Percentiles rank a stretch among this genome's conserved stretches.
phyloP scores from a whole-genome alignment of 2,888 invertebrate genomes.

The Blera fallax region DNA sequence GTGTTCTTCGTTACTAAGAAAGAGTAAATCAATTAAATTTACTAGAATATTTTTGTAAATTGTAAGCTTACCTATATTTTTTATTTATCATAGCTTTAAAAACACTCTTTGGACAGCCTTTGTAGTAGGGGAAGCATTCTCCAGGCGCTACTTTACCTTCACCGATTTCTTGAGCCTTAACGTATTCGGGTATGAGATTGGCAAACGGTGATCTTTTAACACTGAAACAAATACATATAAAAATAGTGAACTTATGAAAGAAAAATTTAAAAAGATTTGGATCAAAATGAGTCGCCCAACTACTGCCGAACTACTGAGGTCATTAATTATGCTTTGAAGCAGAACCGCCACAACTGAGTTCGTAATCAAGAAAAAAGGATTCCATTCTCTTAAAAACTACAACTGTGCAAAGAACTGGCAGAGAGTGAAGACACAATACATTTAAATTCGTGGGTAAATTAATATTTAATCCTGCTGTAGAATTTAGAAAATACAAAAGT shows the following conservation, averaged over 20 bases:
- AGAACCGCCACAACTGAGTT: too few species aligned
- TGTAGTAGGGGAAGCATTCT: constrained; percentile 93
- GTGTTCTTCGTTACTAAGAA: constrained; percentile 64
- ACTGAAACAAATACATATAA: constrained; percentile 82
- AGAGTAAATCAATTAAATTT: background rate
- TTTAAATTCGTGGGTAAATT: too few species aligned
- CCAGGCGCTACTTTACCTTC: constrained; percentile 85
- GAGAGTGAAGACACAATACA: too few species aligned
- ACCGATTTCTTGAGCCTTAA: constrained; percentile 90
- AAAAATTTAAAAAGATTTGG: background rate
- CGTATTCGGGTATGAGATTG: constrained; percentile 88
- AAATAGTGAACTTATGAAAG: background rate
- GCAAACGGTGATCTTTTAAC: constrained; percentile 92
- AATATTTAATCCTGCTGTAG: too few species aligned
- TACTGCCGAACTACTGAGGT: too few species aligned
- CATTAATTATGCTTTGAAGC: too few species aligned
- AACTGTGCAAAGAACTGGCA: too few species aligned
- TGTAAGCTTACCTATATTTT: constrained; percentile 76
- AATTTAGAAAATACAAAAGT: too few species aligned
- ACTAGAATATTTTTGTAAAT: background rate
- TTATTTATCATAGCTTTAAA: constrained; percentile 82
- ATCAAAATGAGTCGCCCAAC: too few species aligned
- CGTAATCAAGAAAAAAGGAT: too few species aligned
- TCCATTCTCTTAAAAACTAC: too few species aligned
- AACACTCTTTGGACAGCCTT: constrained; percentile 91